These are phyloP conservation scores for Channallabes apus DNA, from an alignment of 2,797 vertebrate genomes.

Conservation along the genomic window DNA sequence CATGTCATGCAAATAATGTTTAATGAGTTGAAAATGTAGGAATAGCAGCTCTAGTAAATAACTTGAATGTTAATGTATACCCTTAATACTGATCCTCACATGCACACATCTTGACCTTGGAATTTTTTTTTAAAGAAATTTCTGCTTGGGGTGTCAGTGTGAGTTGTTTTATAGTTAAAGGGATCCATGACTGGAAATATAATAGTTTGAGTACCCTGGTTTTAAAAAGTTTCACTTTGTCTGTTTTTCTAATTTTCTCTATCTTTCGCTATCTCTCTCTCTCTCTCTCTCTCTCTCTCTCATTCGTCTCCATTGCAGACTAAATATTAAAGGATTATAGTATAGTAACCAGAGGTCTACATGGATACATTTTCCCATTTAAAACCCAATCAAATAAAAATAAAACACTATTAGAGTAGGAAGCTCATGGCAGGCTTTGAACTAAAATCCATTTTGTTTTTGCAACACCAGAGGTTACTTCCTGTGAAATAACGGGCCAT, in stretches of 20 bases:
- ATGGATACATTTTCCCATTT: not conserved
- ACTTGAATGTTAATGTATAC: not conserved
- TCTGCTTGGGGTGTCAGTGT: not conserved
- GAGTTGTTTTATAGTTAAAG: not conserved
- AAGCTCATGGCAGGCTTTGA: not conserved
- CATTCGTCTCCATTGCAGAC: not conserved
- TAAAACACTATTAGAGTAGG: not conserved
- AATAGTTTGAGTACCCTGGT: not conserved
- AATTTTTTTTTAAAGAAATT: not conserved
- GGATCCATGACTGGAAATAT: not conserved
- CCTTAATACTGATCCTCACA: not conserved
- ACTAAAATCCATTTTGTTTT: conserved; percentile 10
- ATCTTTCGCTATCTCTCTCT: not conserved
- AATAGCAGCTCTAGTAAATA: not conserved
- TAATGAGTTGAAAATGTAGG: not conserved
- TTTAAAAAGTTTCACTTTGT: not conserved
- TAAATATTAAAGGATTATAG: not conserved
- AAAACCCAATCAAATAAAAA: not conserved
- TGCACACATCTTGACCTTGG: not conserved
- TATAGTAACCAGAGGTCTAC: not conserved
- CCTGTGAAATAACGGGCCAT: conserved; percentile 10
- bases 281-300: not conserved
- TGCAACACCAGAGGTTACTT: conserved; percentile 2
- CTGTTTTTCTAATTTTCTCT: not conserved
- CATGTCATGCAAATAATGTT: not conserved